Evolutionary conservation across 2,888 invertebrate species (phyloP), one percentile per base, ranked within the genome.

Genomic region (Rhingia campestris): DNA sequence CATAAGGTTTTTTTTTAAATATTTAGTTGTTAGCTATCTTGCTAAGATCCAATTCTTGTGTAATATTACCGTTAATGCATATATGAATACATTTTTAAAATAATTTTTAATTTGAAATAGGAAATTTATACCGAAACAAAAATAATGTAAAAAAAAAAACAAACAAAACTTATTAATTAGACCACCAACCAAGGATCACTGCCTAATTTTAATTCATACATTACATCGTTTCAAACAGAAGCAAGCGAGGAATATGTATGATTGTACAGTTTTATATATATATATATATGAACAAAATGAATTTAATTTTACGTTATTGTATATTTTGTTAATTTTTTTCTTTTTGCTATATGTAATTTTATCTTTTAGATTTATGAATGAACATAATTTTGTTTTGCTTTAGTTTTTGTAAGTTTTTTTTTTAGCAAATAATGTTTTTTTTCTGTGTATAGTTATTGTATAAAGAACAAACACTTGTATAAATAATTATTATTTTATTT

Each of bases 111-210:
- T 22, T 37, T 30, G 33, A 58, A 64, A 74, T 39, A 37, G 43
- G 35, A 76, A 22, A 37, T 39, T 35, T 53, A 30, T 54, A 61
- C 49, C 35, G 41, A 47, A 54, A 37, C 43, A 22, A 22, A 22
- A 22, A 22, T 22, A 22, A 22, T 77, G 75, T 75, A 75, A 74
- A 81, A 79, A 74, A 59, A 33, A 51, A 63, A 66, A 41, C 32
- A 66, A 72, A 49, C 22, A 70, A 58, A 74, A 53, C 39, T 69
- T 70, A 82, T 66, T 54, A 49, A 86, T 72, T 79, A 56, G 39
- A 86, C 81, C 86, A 86, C 86, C 86, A 86, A 86, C 86, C 86
- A 86, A 81, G 84, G 80, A 86, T 75, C 86, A 86, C 86, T 86
- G 86, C 86, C 86, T 80, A 76, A 45, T 80, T 76, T 85, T 47